Percentiles rank a stretch among this genome's conserved stretches.
phyloP scores from a whole-genome alignment of 2,888 invertebrate genomes.

The Catocala nupta region DNA sequence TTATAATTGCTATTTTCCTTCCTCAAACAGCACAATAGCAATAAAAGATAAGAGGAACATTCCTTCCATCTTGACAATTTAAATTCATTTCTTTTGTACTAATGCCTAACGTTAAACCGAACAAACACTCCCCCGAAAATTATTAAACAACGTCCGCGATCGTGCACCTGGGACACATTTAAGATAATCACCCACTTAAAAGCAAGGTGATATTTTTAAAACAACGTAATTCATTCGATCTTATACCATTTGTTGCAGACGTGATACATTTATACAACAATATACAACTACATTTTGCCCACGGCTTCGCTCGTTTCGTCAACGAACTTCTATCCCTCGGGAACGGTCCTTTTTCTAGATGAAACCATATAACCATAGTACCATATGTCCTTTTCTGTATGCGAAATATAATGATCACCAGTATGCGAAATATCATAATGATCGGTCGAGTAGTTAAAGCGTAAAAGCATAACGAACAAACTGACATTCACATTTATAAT shows the following conservation, averaged over 20 bases:
- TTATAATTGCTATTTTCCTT: neutral
- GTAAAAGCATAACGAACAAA: too few relatives aligned
- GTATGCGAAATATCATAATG: too few relatives aligned
- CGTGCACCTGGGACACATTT: conserved; percentile 36
- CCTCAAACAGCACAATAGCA: neutral
- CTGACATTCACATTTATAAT: too few relatives aligned
- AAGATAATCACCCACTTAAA: conserved; percentile 31
- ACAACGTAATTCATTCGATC: neutral
- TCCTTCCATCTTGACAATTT: conserved; percentile 3
- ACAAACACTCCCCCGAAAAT: conserved; percentile 13
- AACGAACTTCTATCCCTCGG: too few relatives aligned
- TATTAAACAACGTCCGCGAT: conserved; percentile 33
- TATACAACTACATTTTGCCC: too few relatives aligned
- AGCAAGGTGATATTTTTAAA: neutral
- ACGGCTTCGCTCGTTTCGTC: too few relatives aligned
- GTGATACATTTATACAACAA: too few relatives aligned
- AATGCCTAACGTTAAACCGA: neutral
- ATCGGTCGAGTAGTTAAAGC: too few relatives aligned
- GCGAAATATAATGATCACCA: too few relatives aligned
- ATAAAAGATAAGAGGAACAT: neutral
- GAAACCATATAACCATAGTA: too few relatives aligned
- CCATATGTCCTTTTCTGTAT: too few relatives aligned
- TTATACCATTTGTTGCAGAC: neutral
- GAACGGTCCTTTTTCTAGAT: too few relatives aligned
- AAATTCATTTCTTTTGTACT: conserved; percentile 4